Percentiles rank a stretch among this genome's conserved stretches.
Conservation (phyloP, 2,888 invertebrate species). For the Marasmarcha lunaedactyla region DNA sequence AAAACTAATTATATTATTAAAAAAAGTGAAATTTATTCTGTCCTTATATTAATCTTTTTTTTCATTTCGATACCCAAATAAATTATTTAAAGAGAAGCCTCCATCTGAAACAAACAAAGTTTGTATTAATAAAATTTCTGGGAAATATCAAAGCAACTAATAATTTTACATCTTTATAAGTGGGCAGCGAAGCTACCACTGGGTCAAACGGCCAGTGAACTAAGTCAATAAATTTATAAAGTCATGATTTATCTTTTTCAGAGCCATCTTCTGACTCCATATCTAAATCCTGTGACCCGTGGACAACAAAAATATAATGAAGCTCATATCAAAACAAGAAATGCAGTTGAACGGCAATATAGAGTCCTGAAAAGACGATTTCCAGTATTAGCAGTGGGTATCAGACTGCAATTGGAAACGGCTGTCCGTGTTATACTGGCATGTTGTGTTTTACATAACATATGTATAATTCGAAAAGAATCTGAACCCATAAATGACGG, state of each 20-base stretch:
- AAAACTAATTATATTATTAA: not conserved
- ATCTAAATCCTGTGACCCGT: conserved; percentile 11
- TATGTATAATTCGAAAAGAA: conserved; percentile 12
- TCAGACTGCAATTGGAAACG: conserved; percentile 16
- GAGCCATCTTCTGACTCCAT: conserved; percentile 13
- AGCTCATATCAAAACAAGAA: conserved; percentile 15
- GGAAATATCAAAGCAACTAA: no score
- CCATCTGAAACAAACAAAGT: not conserved
- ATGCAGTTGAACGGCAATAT: conserved; percentile 19
- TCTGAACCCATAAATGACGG: conserved; percentile 11
- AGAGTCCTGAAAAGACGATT: conserved; percentile 22
- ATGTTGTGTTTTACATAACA: conserved; percentile 15
- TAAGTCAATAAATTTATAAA: no score
- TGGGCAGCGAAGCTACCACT: no score
- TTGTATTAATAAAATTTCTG: no score
- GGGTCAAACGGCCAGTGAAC: no score
- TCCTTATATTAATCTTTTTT: not conserved
- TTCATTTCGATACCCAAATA: conserved; percentile 1
- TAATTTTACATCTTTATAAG: no score
- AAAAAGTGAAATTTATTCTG: not conserved
- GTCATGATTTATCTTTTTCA: conserved; percentile 6
- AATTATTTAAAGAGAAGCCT: not conserved
- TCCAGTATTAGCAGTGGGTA: conserved; percentile 22
- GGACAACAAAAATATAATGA: conserved; percentile 13
- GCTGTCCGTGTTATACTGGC: conserved; percentile 13